A percentile compares a stretch with the other conserved stretches of the same genome.
Conservation (phyloP, 2,888 invertebrate genomes). For the Calameuta pallipes region DNA sequence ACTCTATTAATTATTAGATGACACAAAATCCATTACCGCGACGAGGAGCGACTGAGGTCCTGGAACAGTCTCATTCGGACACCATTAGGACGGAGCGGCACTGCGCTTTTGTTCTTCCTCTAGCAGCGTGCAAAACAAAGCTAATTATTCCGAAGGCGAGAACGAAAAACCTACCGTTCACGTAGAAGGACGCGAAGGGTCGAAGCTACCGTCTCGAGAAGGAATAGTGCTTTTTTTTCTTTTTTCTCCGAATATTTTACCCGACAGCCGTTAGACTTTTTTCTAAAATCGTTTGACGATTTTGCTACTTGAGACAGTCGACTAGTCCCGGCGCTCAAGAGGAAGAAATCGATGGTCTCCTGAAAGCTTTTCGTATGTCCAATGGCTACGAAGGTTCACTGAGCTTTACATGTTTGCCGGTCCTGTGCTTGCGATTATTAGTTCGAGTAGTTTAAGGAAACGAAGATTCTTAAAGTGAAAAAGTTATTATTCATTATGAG, state of each 20-base stretch:
- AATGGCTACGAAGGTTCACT: background rate
- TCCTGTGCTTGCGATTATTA: background rate
- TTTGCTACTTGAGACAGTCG: background rate
- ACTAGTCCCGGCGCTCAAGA: background rate
- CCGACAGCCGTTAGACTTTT: background rate
- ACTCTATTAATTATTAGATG: slow-evolving; percentile 66
- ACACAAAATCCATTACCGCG: slow-evolving; percentile 64
- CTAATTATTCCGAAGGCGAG: slow-evolving; percentile 50
- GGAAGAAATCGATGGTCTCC: background rate
- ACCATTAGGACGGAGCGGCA: slow-evolving; percentile 33
- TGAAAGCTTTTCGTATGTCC: background rate
- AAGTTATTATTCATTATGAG: background rate
- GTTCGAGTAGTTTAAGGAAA: background rate
- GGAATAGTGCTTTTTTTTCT: background rate
- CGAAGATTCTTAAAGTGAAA: background rate
- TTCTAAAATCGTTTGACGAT: background rate
- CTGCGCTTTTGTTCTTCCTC: slow-evolving; percentile 16
- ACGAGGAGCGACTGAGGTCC: slow-evolving; percentile 50
- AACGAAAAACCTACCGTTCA: slow-evolving; percentile 10
- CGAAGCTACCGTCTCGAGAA: slow-evolving; percentile 1
- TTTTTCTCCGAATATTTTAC: background rate
- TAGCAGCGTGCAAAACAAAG: slow-evolving; percentile 51
- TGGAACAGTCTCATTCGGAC: slow-evolving; percentile 46
- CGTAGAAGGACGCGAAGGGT: background rate
- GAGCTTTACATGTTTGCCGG: background rate